Percentiles rank a stretch among this genome's conserved stretches.
These are phyloP conservation scores for Pollenia griseotomentosa DNA, from an alignment of 2,888 invertebrate genomes.

Conservation along the genomic window DNA sequence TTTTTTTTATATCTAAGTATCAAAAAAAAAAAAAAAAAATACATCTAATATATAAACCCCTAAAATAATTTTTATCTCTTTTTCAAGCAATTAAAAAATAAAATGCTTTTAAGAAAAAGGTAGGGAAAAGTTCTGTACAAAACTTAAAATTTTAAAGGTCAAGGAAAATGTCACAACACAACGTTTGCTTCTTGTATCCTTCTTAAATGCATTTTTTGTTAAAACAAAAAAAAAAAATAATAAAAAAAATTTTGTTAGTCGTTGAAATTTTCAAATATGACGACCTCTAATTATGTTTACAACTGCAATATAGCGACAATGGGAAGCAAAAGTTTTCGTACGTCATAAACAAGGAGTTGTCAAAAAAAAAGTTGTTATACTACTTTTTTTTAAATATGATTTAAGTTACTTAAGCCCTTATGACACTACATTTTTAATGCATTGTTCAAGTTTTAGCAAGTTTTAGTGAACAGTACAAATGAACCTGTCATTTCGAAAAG, in stretches of 20 bases:
- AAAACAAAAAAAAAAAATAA: constrained; percentile 18
- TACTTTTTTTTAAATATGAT: too few species aligned
- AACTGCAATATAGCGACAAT: constrained; percentile 10
- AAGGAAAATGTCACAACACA: constrained; percentile 55
- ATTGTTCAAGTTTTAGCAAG: too few species aligned
- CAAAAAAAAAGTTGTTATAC: too few species aligned
- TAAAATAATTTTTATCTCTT: background rate
- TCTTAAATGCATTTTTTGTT: background rate
- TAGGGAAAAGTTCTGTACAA: background rate
- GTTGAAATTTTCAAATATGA: constrained; percentile 42
- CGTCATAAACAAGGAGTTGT: too few species aligned
- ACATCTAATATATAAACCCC: background rate
- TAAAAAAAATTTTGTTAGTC: background rate
- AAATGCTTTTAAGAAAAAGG: constrained; percentile 14
- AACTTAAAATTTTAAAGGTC: constrained; percentile 43
- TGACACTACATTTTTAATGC: too few species aligned
- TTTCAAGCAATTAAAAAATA: constrained; percentile 24
- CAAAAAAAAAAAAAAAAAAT: too few species aligned
- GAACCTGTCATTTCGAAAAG: too few species aligned
- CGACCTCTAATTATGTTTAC: constrained; percentile 59
- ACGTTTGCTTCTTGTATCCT: constrained; percentile 31
- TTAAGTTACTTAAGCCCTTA: too few species aligned
- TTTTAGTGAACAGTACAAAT: too few species aligned
- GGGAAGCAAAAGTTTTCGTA: background rate
- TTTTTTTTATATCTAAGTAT: too few species aligned